Conservation (phyloP, 2,797 vertebrate species). For the Hyperoplus lanceolatus region DNA sequence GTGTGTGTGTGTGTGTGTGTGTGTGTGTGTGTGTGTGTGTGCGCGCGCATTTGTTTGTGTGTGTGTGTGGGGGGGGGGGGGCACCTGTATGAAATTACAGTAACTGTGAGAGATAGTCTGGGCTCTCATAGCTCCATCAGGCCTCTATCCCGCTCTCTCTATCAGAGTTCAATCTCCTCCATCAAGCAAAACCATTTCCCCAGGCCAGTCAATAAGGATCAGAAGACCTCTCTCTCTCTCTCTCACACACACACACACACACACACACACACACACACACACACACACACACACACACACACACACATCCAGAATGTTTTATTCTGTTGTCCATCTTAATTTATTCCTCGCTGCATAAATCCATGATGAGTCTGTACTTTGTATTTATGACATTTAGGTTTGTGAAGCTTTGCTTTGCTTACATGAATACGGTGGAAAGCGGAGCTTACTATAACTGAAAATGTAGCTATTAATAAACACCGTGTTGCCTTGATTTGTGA, state of each 20-base stretch:
- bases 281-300: conserved; percentile 18
- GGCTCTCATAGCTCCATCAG: conserved; percentile 64
- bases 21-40: conserved; percentile 37
- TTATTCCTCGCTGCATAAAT: conserved; percentile 23
- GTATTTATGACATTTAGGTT: conserved; percentile 39
- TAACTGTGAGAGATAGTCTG: conserved; percentile 68
- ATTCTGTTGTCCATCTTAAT: conserved; percentile 64
- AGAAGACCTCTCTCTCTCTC: conserved; percentile 32
- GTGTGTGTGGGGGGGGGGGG: conserved; percentile 3
- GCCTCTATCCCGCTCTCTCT: conserved; percentile 39
- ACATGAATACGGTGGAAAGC: neutral
- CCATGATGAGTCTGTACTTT: conserved; percentile 36
- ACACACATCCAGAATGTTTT: conserved; percentile 42
- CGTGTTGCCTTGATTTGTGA: no score
- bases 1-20: conserved; percentile 44
- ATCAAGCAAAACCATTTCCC: conserved; percentile 68
- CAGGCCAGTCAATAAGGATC: conserved; percentile 68
- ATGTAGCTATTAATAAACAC: no score
- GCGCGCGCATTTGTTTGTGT: neutral
- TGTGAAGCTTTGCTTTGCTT: conserved; percentile 28
- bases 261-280: conserved; percentile 26
- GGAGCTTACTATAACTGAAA: no score
- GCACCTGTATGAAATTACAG: conserved; percentile 74
- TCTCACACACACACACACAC: conserved; percentile 17
- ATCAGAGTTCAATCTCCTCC: conserved; percentile 57